Percentiles rank a stretch among this genome's conserved stretches.
Conservation (phyloP, 2,797 vertebrate species). For the Danio choprae region DNA sequence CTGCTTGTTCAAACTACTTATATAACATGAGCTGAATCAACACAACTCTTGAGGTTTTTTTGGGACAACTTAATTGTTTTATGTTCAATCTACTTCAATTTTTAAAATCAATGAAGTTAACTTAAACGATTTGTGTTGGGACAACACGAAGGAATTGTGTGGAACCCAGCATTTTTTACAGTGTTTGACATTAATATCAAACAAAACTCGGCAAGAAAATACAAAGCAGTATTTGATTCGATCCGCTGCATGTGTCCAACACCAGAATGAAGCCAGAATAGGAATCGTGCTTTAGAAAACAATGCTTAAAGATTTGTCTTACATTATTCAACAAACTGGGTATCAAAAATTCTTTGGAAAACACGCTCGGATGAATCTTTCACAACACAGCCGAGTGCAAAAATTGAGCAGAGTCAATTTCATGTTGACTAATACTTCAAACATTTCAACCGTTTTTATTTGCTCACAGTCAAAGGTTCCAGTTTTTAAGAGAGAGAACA, state of each 20-base stretch:
- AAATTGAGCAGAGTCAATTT: not conserved
- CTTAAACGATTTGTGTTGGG: no score
- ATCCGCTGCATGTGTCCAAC: not conserved
- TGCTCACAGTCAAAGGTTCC: not conserved
- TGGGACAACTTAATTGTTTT: no score
- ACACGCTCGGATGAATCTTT: not conserved
- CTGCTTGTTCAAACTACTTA: no score
- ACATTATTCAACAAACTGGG: not conserved
- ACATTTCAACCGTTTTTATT: no score
- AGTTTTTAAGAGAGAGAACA: not conserved
- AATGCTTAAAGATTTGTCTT: not conserved
- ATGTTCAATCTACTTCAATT: no score
- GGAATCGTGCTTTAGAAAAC: not conserved
- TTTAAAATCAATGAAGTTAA: no score
- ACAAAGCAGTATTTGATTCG: not conserved
- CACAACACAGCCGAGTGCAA: not conserved
- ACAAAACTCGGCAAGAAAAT: not conserved
- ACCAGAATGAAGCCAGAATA: not conserved
- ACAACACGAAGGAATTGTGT: not conserved
- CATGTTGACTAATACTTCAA: not conserved
- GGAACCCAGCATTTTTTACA: not conserved
- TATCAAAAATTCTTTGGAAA: constrained; percentile 4
- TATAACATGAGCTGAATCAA: no score
- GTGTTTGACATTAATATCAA: not conserved
- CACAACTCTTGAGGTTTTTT: no score